A percentile compares a stretch with the other conserved stretches of the same genome.
phyloP scores from a whole-genome alignment of 2,113 vertebrate species.

The Barbus barbus region DNA sequence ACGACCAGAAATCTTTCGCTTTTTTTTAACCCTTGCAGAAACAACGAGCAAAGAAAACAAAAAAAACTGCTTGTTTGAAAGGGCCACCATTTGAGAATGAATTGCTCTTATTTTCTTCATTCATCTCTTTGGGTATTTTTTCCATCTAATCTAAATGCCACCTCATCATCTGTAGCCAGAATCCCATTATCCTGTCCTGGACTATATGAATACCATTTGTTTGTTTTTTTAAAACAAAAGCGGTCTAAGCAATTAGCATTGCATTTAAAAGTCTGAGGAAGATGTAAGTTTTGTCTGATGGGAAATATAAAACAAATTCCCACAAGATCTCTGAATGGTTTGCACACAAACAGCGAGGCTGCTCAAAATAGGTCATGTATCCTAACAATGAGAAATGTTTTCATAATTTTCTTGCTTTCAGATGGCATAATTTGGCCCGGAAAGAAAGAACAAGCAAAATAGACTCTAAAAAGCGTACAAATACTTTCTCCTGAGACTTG shows the following conservation, averaged over 20 bases:
- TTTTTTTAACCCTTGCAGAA: constrained; percentile 40
- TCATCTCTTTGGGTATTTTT: constrained; percentile 52
- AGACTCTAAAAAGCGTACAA: constrained; percentile 11
- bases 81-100: constrained; percentile 58
- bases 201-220: constrained; percentile 17
- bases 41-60: constrained; percentile 45
- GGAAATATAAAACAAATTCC: constrained; percentile 1
- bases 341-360: neutral
- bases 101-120: constrained; percentile 61
- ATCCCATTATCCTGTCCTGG: constrained; percentile 9
- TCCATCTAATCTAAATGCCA: constrained; percentile 5
- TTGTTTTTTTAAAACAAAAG: constrained; percentile 14
- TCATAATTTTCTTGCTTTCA: constrained; percentile 38
- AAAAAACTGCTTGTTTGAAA: constrained; percentile 49
- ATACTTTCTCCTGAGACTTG: constrained; percentile 10
- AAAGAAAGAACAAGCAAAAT: constrained; percentile 42
- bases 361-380: constrained; percentile 41
- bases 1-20: constrained; percentile 48
- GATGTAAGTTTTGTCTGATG: constrained; percentile 11
- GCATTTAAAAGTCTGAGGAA: constrained; percentile 21
- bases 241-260: constrained; percentile 2
- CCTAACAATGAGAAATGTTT: constrained; percentile 31
- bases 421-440: constrained; percentile 35
- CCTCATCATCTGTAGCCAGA: neutral
- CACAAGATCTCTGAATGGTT: constrained; percentile 26